Conservation (phyloP, 1,140 invertebrate genomes). For the Listronotus bonariensis region DNA sequence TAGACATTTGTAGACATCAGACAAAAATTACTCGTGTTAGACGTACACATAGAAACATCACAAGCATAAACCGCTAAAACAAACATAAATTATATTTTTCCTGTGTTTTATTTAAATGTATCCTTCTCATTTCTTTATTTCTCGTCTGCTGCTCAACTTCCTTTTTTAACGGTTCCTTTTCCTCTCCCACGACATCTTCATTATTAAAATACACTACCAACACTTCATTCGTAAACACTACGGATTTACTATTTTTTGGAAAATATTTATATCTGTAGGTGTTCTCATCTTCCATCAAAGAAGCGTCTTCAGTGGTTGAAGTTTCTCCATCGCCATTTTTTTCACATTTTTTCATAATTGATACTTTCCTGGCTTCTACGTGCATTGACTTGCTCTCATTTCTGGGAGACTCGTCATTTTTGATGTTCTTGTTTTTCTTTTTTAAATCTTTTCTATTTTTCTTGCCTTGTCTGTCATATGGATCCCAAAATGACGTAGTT, state of each 20-base stretch:
- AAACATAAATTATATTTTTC: slow-evolving; percentile 45
- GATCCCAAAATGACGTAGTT: slow-evolving; percentile 39
- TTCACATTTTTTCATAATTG: not conserved
- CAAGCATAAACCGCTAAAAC: slow-evolving; percentile 17
- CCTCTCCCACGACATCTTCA: slow-evolving; percentile 45
- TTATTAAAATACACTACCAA: slow-evolving; percentile 51
- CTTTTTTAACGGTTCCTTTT: slow-evolving; percentile 50
- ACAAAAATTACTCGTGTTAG: no score
- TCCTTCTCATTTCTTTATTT: slow-evolving; percentile 52
- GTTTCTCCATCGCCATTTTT: not conserved
- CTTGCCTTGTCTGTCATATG: slow-evolving; percentile 39
- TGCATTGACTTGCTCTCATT: slow-evolving; percentile 15
- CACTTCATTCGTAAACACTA: slow-evolving; percentile 50
- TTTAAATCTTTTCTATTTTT: slow-evolving; percentile 38
- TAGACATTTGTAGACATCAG: no score
- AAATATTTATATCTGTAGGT: slow-evolving; percentile 39
- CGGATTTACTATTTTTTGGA: slow-evolving; percentile 46
- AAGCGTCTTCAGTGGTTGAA: slow-evolving; percentile 19
- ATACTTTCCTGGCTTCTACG: slow-evolving; percentile 29
- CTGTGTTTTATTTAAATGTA: slow-evolving; percentile 42
- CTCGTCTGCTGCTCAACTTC: slow-evolving; percentile 50
- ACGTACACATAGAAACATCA: no score
- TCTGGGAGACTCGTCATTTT: slow-evolving; percentile 27
- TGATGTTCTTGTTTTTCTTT: slow-evolving; percentile 34
- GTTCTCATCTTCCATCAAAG: slow-evolving; percentile 34